A percentile compares a stretch with the other conserved stretches of the same genome.
Evolutionary conservation across 37 sponge, comb jelly and placozoan species (phyloP).

Genomic region (Dysidea cf. avara): DNA sequence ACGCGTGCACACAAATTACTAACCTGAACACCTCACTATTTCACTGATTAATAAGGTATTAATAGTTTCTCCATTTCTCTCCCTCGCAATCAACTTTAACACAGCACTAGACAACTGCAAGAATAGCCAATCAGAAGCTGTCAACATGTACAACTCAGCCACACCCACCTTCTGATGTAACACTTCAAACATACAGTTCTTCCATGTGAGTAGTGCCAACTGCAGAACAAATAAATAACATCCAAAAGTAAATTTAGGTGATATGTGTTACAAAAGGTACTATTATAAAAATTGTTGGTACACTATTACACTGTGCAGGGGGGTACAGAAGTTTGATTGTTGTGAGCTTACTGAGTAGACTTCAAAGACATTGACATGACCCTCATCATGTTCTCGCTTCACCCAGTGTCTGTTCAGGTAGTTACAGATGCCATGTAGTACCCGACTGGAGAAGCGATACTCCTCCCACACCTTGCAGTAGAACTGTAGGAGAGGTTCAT

Average conservation of each 20-base stretch:
- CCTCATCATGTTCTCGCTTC: slow-evolving; percentile 96
- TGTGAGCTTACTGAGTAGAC: slow-evolving; percentile 80
- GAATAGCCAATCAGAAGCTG: no score
- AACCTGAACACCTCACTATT: slow-evolving; percentile 88
- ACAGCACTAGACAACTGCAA: slow-evolving; percentile 83
- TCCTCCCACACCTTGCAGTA: slow-evolving; percentile 90
- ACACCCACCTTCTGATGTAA: slow-evolving; percentile 57
- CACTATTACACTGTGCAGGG: no score
- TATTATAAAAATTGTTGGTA: no score
- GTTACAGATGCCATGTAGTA: slow-evolving; percentile 91
- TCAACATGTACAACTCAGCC: no score
- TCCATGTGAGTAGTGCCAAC: slow-evolving; percentile 86
- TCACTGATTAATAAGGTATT: slow-evolving; percentile 94
- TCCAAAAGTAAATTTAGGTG: no score
- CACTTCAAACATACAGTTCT: slow-evolving; percentile 62
- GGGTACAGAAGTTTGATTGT: no score
- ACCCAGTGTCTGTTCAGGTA: slow-evolving; percentile 99
- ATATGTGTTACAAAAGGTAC: no score
- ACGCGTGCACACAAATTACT: no score
- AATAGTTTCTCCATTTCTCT: slow-evolving; percentile 95
- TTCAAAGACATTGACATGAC: slow-evolving; percentile 88
- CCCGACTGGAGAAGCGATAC: slow-evolving; percentile 88
- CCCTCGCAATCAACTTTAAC: slow-evolving; percentile 85
- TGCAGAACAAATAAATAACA: slow-evolving; percentile 10
- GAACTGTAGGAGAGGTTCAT: slow-evolving; percentile 72